Evolutionary conservation across 1,140 invertebrate species (phyloP).

Genomic region (Scylla paramamosain): DNA sequence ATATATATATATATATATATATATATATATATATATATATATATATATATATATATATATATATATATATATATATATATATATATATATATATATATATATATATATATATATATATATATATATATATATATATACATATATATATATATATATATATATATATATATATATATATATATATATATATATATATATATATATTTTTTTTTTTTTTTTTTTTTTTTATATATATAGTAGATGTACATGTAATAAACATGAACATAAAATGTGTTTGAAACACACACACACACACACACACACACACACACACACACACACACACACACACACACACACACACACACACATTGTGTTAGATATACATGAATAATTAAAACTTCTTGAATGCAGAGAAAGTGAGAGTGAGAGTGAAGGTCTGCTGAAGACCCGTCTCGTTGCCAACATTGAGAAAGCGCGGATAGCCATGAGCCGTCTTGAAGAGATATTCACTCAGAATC

Average conservation of each 20-base stretch:
- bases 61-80: conserved; percentile 26
- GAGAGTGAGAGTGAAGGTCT: conserved; percentile 80
- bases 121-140: conserved; percentile 26
- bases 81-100: conserved; percentile 26
- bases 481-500: conserved; percentile 87
- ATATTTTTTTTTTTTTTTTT: too few relatives aligned
- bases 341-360: too few relatives aligned
- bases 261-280: too few relatives aligned
- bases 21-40: conserved; percentile 26
- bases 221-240: too few relatives aligned
- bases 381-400: conserved; percentile 72
- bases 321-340: not conserved
- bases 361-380: too few relatives aligned
- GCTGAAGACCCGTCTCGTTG: conserved; percentile 86
- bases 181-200: conserved; percentile 26
- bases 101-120: conserved; percentile 26
- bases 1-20: conserved; percentile 26
- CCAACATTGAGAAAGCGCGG: conserved; percentile 87
- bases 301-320: conserved; percentile 3
- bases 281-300: not conserved
- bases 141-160: conserved; percentile 26
- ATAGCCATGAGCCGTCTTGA: conserved; percentile 88
- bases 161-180: conserved; percentile 26
- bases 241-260: too few relatives aligned
- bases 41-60: conserved; percentile 26